phyloP scores from a whole-genome alignment of 92 coral and sea anemone species.

The Montipora capitata region DNA sequence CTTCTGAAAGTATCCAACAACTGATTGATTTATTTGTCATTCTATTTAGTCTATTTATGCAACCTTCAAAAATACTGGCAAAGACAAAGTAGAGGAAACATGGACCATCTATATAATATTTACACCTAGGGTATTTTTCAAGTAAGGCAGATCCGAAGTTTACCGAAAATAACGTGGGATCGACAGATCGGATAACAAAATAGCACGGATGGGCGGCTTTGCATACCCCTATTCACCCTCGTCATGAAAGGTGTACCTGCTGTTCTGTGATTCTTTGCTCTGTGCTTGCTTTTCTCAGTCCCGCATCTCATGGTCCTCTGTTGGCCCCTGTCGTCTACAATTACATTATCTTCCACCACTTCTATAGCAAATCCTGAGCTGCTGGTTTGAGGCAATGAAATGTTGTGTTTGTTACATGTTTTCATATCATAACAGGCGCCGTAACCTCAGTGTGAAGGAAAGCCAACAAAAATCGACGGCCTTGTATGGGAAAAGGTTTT shows the following conservation, averaged over 20 bases:
- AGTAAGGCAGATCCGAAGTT: neutral
- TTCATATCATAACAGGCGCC: neutral
- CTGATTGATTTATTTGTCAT: too few relatives aligned
- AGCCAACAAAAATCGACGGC: neutral
- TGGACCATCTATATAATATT: neutral
- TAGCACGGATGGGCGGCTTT: conserved; percentile 3
- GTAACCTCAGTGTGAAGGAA: neutral
- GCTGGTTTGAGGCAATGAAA: neutral
- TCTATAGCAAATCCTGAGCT: conserved; percentile 22
- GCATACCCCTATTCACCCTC: neutral
- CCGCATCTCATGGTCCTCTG: conserved; percentile 34
- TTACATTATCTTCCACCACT: neutral
- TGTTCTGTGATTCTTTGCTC: conserved; percentile 56
- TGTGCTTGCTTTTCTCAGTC: conserved; percentile 63
- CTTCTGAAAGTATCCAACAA: too few relatives aligned
- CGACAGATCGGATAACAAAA: conserved; percentile 4
- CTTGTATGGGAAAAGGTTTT: neutral
- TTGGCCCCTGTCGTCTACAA: conserved; percentile 7
- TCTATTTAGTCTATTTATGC: too few relatives aligned
- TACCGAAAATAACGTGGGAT: conserved; percentile 4
- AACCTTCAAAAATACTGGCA: neutral
- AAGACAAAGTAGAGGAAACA: conserved; percentile 1
- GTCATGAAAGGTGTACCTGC: conserved; percentile 23
- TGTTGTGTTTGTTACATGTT: neutral
- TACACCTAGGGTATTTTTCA: neutral